A percentile compares a stretch with the other conserved stretches of the same genome.
These are phyloP conservation scores for Leucoraja erinaceus DNA, from an alignment of 2,113 vertebrate species.

Conservation along the genomic window DNA sequence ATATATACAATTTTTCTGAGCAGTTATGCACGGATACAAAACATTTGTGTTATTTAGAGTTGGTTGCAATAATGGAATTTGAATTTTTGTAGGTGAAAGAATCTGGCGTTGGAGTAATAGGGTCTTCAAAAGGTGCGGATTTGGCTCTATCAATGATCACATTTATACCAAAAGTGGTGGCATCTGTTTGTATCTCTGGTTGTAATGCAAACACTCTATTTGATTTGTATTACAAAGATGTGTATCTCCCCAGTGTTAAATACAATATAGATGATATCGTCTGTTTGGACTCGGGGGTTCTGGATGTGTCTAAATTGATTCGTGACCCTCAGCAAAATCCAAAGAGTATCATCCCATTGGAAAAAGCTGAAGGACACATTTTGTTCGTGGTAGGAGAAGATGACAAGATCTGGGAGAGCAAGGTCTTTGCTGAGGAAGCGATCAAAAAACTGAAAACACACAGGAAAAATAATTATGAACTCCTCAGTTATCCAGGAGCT, in stretches of 20 bases:
- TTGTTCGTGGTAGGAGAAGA: slow-evolving; percentile 57
- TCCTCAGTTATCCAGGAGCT: slow-evolving; percentile 55
- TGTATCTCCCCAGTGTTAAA: slow-evolving; percentile 51
- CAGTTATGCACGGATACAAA: neutral
- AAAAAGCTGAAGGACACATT: slow-evolving; percentile 56
- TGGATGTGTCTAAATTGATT: slow-evolving; percentile 55
- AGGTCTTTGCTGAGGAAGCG: slow-evolving; percentile 53
- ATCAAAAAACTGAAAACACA: slow-evolving; percentile 48
- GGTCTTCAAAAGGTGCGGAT: slow-evolving; percentile 59
- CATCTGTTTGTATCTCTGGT: slow-evolving; percentile 55
- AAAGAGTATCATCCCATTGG: slow-evolving; percentile 50
- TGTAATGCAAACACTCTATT: slow-evolving; percentile 55
- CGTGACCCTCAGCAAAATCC: slow-evolving; percentile 53
- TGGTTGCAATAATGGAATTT: neutral
- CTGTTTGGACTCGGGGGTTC: slow-evolving; percentile 50
- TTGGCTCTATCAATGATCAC: slow-evolving; percentile 59
- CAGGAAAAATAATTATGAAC: slow-evolving; percentile 53
- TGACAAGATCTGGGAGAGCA: slow-evolving; percentile 58
- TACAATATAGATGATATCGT: slow-evolving; percentile 53
- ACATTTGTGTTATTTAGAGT: neutral
- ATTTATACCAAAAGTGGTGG: slow-evolving; percentile 57
- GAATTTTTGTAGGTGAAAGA: slow-evolving; percentile 52
- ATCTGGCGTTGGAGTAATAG: slow-evolving; percentile 56
- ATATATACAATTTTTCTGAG: neutral
- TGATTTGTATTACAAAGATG: slow-evolving; percentile 49